Evolutionary conservation across 2,113 vertebrate species (phyloP).

Genomic region (Setophaga petechia): DNA sequence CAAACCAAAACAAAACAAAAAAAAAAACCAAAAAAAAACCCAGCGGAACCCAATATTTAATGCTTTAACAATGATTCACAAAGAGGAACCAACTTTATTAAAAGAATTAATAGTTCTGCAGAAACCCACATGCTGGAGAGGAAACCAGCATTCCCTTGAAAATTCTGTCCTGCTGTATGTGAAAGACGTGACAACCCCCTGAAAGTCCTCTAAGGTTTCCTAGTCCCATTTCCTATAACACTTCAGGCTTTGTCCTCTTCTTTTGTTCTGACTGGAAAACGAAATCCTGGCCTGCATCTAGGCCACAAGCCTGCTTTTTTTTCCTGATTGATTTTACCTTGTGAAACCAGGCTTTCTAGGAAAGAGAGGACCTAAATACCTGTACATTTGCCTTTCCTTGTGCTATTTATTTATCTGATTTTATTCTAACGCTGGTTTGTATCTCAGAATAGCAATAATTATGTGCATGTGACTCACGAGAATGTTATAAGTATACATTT

Average conservation of each 20-base stretch:
- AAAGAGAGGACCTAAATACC: not conserved
- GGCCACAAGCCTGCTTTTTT: not conserved
- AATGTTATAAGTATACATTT: not conserved
- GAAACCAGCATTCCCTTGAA: not conserved
- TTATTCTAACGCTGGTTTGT: not conserved
- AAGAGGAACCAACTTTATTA: not conserved
- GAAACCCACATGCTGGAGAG: not conserved
- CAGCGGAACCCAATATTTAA: not conserved
- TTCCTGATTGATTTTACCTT: not conserved
- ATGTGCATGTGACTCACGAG: not conserved
- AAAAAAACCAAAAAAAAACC: not conserved
- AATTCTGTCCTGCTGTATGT: not conserved
- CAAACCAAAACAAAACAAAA: not conserved
- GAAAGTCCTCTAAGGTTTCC: not conserved
- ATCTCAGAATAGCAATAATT: not conserved
- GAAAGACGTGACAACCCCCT: not conserved
- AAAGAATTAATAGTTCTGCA: not conserved
- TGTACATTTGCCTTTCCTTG: not conserved
- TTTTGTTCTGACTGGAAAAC: not conserved
- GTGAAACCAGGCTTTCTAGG: slow-evolving; percentile 11
- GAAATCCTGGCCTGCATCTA: not conserved
- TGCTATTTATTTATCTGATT: not conserved
- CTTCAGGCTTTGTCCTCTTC: not conserved
- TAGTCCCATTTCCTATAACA: not conserved
- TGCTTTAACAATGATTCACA: not conserved